Base-by-base conservation (phyloP, 1,140 invertebrate genomes). In the Scaptomyza pallida region DNA sequence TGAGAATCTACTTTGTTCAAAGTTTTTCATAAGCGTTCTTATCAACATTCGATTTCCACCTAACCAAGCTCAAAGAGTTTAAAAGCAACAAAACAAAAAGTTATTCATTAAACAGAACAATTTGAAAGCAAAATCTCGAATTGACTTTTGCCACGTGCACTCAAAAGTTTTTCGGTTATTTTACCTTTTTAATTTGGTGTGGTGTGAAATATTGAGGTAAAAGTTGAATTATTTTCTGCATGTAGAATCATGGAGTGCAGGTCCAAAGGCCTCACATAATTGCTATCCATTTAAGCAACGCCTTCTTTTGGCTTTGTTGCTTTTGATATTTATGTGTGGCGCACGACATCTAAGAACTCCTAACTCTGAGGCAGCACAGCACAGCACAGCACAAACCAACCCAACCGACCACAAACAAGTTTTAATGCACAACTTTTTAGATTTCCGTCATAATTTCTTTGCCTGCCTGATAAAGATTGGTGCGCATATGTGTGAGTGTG, bases 361-460 rank as follows among this genome's bases (percentile, higher is more conserved):
- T 45, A 71, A 48, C 56, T 62, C 47, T 17, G 17, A 50, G 47
- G 26, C 17, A 45, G 30, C 47, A 40, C 51, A 68, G 60, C 26
- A 6, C 26, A 9, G 48, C 57, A 67, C 52, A 86, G 81, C 80
- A 73, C 80, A 83, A 85, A 73, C 81, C n/a, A 68, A 63, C 26
- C 26, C 26, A 9, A 54, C 57, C 72, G 56, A 86, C 80, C 80
- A 73, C 80, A 83, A 85, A 73, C 81, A 83, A 83, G 80, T 86
- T 86, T 88, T 86, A 88, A 86, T 81, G 77, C 82, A 86, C 78
- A 86, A 86, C 81, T 86, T 86, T 86, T 86, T 86, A 86, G 82
- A 86, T 86, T 86, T 86, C 81, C 81, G 82, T 88, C 81, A 86
- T 81, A 86, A 86, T 88, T 86, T 77, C 79, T 88, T 88, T 69